Percentiles rank a stretch among this genome's conserved stretches.
Evolutionary conservation across 2,888 invertebrate genomes (phyloP).

Genomic region (Ceramica pisi): DNA sequence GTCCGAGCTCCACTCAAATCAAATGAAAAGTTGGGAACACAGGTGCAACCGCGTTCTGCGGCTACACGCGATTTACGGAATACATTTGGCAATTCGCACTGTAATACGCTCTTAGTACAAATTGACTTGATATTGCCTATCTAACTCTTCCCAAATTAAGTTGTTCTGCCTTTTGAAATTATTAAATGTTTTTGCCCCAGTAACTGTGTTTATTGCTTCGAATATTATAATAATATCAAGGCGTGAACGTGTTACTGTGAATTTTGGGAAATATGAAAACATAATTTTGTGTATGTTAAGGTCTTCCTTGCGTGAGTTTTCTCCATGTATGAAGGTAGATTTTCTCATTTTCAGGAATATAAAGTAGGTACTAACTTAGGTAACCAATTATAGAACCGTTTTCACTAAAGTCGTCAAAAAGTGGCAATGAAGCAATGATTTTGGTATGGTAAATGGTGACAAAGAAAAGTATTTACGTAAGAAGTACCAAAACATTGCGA

Average conservation of each 20-base stretch:
- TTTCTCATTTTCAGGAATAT: background rate
- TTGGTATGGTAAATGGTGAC: background rate
- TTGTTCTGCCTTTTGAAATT: constrained; percentile 18
- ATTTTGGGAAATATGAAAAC: constrained; percentile 4
- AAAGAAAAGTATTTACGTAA: background rate
- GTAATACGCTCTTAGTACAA: constrained; percentile 64
- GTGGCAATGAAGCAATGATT: background rate
- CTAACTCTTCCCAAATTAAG: constrained; percentile 40
- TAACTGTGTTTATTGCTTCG: constrained; percentile 28
- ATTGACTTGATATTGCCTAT: constrained; percentile 59
- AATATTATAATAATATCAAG: constrained; percentile 15
- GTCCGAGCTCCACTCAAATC: constrained; percentile 69
- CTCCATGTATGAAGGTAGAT: background rate
- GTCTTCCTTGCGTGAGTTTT: background rate
- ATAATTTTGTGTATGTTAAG: constrained; percentile 3
- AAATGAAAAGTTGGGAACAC: constrained; percentile 73
- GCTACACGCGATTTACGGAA: constrained; percentile 59
- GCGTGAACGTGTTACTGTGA: constrained; percentile 17
- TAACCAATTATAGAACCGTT: background rate
- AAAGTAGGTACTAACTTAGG: background rate
- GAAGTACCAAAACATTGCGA: background rate
- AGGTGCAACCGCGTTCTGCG: constrained; percentile 59
- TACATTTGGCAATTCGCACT: constrained; percentile 62
- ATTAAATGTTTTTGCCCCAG: constrained; percentile 23
- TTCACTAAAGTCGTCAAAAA: background rate